Base-by-base conservation (phyloP, 2,888 invertebrate species). In the Meteorus colon region DNA sequence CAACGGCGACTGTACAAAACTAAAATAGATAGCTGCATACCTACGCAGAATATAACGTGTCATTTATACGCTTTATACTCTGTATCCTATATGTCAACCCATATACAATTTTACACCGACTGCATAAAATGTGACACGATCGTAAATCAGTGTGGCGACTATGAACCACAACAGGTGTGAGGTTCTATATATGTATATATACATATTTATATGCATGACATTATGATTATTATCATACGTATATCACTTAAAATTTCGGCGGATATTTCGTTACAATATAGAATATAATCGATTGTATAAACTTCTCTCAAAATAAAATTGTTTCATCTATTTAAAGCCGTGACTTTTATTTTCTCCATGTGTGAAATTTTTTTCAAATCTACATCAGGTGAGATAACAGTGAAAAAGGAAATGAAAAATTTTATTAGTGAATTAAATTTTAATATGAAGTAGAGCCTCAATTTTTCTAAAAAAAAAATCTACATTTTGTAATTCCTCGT, bases 121-220 rank as follows among this genome's bases (percentile, higher is more conserved):
- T 69, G 69, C 76, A 76, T 41, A 73, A 69, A 68, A 60, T 59
- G 76, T 62, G 68, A 65, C 65, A 65, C 41, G 55, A 73, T 76
- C 73, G 51, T 76, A 76, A 76, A 76, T 76, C 69, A 63, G 55
- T 51, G 73, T 69, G n/a, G 69, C 55, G 19, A 55, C 55, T 69
- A 69, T 68, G 73, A 68, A 73, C 76, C 72, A 76, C 76, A 76
- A 73, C 76, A 76, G 76, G 76, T 76, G 76, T 68, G 63, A 73
- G 63, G 12, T 24, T 19, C 16, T 12, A 41, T 16, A 19, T 65
- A 24, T 24, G 24, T 24, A 24, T 24, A 24, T 24, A 24, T 51
- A 24, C 31, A 24, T 24, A 24, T 66, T 19, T 14, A 41, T 19
- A 41, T 66, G 10, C 37, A 19, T 24, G 19, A 66, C 34, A 37